Base-by-base conservation (phyloP, 2,113 vertebrate genomes). In the Anoplopoma fimbria region DNA sequence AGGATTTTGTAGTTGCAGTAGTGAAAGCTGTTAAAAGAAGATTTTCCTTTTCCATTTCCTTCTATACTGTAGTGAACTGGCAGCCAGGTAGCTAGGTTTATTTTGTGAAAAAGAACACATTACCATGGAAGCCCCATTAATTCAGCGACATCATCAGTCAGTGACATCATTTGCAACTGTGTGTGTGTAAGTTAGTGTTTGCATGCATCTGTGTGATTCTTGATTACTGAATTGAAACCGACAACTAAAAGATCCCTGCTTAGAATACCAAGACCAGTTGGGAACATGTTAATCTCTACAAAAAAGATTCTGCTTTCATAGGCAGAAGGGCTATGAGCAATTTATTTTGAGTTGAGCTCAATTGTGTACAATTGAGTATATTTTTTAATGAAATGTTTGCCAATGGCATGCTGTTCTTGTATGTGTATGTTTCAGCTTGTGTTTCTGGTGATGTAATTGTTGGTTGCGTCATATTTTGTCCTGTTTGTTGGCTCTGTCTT, bases 51-150 rank as follows among this genome's bases (percentile, higher is more conserved):
- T 29, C 21, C 15, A 29, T 69, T 31, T 69, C 13, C n/a, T 55
- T 4, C 25, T 29, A 9, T 19, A 34, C 68, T 45, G 33, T 9
- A 62, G 51, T 45, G 6, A 73, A 62, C 13, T 55, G 74, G 62
- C 57, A 62, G 31, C 23, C 21, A 65, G 9, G 75, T 51, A 33
- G 33, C 58, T 65, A n/a, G 13, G 61, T 67, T 73, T 51, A 67
- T 60, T 23, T 77, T 60, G 77, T 65, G 71, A 60, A 45, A 82
- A 83, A 57, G 13, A 55, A 33, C 38, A 42, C 55, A 51, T 75
- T 64, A 62, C 38, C 9, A 31, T 38, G 29, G 68, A 64, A 65
- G 67, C 67, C 17, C 13, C 67, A 13, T 58, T 71, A 7, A 31
- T 31, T 58, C 49, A 49, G 1, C 63, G 47, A 61, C 51, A 53